These are phyloP conservation scores for Ammospiza maritima DNA, from an alignment of 2,797 vertebrate species.

Conservation along the genomic window DNA sequence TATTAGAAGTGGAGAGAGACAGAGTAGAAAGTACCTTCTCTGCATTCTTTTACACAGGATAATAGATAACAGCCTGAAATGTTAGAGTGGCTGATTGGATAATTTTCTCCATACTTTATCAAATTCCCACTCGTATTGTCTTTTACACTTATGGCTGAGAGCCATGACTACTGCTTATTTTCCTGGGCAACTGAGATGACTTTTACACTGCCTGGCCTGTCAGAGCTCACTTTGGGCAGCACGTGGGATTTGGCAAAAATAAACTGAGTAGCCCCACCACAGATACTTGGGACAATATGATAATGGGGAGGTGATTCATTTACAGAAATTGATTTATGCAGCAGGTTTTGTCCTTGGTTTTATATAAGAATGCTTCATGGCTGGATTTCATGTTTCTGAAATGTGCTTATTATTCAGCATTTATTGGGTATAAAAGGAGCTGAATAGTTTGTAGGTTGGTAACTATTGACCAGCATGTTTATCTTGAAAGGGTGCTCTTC, in stretches of 20 bases:
- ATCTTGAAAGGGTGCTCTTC: not conserved
- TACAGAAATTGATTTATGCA: not conserved
- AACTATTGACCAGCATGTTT: not conserved
- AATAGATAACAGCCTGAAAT: not conserved
- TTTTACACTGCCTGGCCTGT: not conserved
- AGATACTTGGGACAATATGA: not conserved
- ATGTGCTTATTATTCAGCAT: not conserved
- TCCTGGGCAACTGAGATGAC: not conserved
- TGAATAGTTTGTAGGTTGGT: not conserved
- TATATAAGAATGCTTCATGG: not conserved
- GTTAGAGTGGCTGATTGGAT: not conserved
- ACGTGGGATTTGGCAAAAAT: not conserved
- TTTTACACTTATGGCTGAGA: not conserved
- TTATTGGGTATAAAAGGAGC: not conserved
- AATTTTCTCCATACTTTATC: not conserved
- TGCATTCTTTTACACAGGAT: not conserved
- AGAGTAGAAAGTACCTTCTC: not conserved
- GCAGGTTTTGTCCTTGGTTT: not conserved
- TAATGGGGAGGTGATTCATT: fast-evolving
- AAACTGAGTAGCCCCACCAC: not conserved
- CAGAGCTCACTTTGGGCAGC: not conserved
- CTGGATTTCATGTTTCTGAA: not conserved
- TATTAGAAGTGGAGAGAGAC: not conserved
- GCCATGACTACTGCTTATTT: not conserved
- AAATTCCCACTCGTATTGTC: not conserved